Conservation (phyloP, 2,797 vertebrate species). For the Alosa sapidissima region DNA sequence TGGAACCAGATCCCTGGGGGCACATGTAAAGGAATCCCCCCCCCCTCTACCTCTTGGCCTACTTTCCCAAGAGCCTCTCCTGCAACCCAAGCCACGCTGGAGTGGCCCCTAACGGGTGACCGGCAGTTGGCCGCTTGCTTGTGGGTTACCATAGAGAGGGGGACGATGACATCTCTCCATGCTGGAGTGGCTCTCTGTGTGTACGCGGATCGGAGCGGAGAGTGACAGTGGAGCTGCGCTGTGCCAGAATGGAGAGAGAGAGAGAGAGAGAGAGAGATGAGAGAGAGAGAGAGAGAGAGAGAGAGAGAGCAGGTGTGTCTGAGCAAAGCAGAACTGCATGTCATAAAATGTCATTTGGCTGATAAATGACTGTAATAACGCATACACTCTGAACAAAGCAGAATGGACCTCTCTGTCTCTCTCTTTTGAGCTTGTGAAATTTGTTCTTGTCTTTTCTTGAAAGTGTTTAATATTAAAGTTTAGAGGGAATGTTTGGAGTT, state of each 20-base stretch:
- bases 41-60: neutral
- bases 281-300: no score
- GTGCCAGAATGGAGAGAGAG: neutral
- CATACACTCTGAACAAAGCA: neutral
- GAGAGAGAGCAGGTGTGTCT: neutral
- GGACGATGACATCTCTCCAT: neutral
- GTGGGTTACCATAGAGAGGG: neutral
- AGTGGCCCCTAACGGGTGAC: neutral
- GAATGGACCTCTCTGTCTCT: neutral
- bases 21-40: constrained; percentile 17
- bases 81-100: neutral
- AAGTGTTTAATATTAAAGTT: neutral
- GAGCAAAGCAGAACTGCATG: neutral
- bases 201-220: neutral
- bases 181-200: neutral
- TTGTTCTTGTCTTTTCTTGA: neutral
- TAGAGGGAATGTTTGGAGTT: neutral
- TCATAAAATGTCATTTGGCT: neutral
- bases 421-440: neutral
- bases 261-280: neutral
- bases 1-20: neutral
- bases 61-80: neutral
- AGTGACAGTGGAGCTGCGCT: neutral
- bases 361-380: constrained; percentile 1
- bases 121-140: neutral